Conservation (phyloP, 2,888 invertebrate genomes). For the Leucophora obtusa region DNA sequence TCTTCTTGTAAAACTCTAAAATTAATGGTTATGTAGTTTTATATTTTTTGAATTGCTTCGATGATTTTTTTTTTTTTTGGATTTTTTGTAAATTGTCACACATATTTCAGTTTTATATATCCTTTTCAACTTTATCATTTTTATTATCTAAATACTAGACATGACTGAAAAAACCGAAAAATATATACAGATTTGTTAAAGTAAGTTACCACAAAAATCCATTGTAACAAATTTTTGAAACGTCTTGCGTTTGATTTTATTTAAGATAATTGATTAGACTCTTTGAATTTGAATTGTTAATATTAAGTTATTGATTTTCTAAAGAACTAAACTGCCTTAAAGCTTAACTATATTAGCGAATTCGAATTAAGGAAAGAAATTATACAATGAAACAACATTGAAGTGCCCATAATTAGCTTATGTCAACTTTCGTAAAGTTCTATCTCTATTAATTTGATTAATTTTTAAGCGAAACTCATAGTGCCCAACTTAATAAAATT, state of each 20-base stretch:
- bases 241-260: neutral
- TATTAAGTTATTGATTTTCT: conserved; percentile 46
- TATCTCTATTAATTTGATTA: too few species aligned
- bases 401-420: too few species aligned
- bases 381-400: too few species aligned
- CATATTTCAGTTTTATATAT: conserved; percentile 76
- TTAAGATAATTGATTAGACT: conserved; percentile 58
- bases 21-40: conserved; percentile 61
- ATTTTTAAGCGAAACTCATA: too few species aligned
- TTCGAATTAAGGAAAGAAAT: too few species aligned
- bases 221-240: conserved; percentile 35
- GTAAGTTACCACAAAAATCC: conserved; percentile 6
- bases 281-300: conserved; percentile 53
- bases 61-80: conserved; percentile 67
- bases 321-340: conserved; percentile 25
- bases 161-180: neutral
- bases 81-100: conserved; percentile 69
- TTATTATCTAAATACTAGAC: conserved; percentile 39
- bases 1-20: neutral
- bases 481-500: too few species aligned
- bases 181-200: neutral
- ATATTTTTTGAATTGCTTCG: conserved; percentile 29
- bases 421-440: too few species aligned
- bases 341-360: too few species aligned
- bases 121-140: conserved; percentile 68